Evolutionary conservation across 2,797 vertebrate species (phyloP).

Genomic region (Simalia tracyae): DNA sequence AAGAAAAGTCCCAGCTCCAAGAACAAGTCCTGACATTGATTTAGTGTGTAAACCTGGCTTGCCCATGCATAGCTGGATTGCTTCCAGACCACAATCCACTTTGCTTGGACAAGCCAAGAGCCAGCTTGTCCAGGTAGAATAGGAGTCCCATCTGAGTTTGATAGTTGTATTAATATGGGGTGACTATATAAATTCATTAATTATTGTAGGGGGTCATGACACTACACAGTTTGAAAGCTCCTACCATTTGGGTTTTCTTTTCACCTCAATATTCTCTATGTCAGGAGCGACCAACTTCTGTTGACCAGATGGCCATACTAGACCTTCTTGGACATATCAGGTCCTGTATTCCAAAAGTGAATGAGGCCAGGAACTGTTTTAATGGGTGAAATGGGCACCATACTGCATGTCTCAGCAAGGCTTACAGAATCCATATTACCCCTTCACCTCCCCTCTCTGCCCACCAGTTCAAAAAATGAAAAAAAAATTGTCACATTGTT

Average conservation of each 20-base stretch:
- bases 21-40: neutral
- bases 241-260: neutral
- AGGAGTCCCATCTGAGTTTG: neutral
- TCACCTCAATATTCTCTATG: neutral
- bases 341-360: neutral
- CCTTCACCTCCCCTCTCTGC: neutral
- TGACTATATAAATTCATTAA: neutral
- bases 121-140: neutral
- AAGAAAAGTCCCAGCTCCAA: neutral
- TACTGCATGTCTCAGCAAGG: neutral
- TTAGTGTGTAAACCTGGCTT: neutral
- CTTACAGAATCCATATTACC: neutral
- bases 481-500: neutral
- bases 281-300: neutral
- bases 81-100: neutral
- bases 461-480: neutral
- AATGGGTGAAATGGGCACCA: neutral
- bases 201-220: neutral
- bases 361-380: neutral
- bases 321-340: neutral
- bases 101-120: neutral
- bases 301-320: neutral
- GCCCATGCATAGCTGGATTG: neutral
- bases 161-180: neutral
- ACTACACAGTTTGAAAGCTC: neutral